Evolutionary conservation across 1,140 invertebrate species (phyloP).

Genomic region (Lanistes nyassanus): DNA sequence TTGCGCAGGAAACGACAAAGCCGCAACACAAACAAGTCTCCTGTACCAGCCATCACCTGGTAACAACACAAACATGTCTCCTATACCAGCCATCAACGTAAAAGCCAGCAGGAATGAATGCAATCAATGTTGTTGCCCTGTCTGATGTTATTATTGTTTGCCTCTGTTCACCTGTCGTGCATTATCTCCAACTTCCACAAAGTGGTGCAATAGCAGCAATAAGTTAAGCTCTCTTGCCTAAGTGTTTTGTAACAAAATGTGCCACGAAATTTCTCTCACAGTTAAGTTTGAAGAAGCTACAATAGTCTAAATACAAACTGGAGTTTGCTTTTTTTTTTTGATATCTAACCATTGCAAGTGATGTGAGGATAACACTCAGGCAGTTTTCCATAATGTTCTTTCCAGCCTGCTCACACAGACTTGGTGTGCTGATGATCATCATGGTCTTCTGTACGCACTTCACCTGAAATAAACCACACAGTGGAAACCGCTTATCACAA

Average conservation of each 20-base stretch:
- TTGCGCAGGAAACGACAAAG: conserved; percentile 85
- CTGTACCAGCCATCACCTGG: conserved; percentile 91
- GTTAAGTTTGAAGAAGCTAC: no score
- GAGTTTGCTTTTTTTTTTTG: not conserved
- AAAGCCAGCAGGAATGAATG: no score
- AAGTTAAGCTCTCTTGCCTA: no score
- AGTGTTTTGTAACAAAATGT: no score
- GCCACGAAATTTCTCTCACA: no score
- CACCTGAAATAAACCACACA: conserved; percentile 38
- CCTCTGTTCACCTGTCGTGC: no score
- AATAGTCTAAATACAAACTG: not conserved
- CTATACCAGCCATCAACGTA: no score
- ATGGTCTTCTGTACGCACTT: conserved; percentile 72
- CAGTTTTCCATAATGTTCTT: conserved; percentile 90
- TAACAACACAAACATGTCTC: conserved; percentile 35
- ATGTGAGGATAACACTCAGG: conserved; percentile 83
- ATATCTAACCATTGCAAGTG: conserved; percentile 77
- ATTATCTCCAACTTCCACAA: no score
- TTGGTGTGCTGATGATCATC: conserved; percentile 74
- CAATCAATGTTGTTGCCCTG: no score
- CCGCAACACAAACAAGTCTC: conserved; percentile 86
- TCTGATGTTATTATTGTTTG: no score
- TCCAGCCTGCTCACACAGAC: conserved; percentile 84
- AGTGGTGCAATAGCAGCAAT: no score
- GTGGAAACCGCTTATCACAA: no score